phyloP scores from a whole-genome alignment of 1,140 invertebrate genomes.

The Ectropis grisescens region DNA sequence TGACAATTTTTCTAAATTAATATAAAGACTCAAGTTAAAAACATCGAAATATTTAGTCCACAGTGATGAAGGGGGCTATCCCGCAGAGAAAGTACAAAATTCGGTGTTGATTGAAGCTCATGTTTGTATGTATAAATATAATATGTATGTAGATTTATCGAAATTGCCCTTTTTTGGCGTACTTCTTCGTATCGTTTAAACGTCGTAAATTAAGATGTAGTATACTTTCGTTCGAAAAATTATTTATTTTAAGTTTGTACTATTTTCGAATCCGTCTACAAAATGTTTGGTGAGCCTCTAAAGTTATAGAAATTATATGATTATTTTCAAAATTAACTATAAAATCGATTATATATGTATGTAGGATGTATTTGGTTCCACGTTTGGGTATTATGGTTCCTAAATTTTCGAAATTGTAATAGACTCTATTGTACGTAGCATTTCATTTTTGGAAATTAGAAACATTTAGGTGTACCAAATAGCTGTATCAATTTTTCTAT shows the following conservation, averaged over 20 bases:
- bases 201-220: constrained; percentile 54
- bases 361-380: constrained; percentile 60
- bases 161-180: constrained; percentile 52
- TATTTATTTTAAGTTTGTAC: constrained; percentile 56
- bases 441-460: constrained; percentile 63
- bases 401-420: constrained; percentile 71
- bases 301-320: constrained; percentile 51
- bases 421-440: constrained; percentile 66
- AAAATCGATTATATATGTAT: constrained; percentile 57
- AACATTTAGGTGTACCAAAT: constrained; percentile 66
- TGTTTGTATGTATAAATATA: constrained; percentile 55
- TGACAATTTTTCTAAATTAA: constrained; percentile 63
- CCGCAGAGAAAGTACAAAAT: constrained; percentile 65
- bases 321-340: constrained; percentile 68
- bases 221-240: constrained; percentile 57
- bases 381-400: constrained; percentile 70
- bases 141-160: constrained; percentile 59
- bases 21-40: constrained; percentile 58
- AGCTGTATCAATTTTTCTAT: constrained; percentile 67
- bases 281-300: constrained; percentile 58
- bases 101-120: constrained; percentile 62
- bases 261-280: constrained; percentile 63
- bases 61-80: constrained; percentile 56
- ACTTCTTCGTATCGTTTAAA: constrained; percentile 47
- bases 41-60: constrained; percentile 68